Conservation (phyloP, 2,113 vertebrate species). For the Myiozetetes cayanensis region DNA sequence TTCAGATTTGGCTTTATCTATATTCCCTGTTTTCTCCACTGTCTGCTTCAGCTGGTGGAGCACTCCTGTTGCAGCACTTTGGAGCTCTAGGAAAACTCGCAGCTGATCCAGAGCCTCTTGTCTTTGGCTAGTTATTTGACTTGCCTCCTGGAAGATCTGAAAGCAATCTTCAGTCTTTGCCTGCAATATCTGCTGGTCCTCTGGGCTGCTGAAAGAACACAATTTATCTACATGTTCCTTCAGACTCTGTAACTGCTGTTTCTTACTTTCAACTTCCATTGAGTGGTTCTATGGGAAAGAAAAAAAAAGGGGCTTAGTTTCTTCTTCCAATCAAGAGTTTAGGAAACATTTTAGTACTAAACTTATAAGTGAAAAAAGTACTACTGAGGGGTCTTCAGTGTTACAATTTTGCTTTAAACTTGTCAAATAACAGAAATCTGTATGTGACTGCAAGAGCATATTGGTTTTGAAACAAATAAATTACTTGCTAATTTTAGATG, state of each 20-base stretch:
- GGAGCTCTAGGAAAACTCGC: constrained; percentile 75
- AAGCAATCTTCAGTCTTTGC: constrained; percentile 84
- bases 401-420: neutral
- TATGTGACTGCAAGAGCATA: neutral
- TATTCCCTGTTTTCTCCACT: constrained; percentile 81
- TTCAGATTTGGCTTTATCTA: constrained; percentile 82
- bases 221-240: constrained; percentile 76
- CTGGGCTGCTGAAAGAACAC: constrained; percentile 69
- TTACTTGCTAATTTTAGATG: neutral
- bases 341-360: neutral
- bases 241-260: constrained; percentile 69
- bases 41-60: constrained; percentile 78
- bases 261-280: constrained; percentile 73
- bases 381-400: neutral
- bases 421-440: neutral
- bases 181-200: constrained; percentile 81
- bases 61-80: constrained; percentile 17
- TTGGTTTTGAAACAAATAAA: neutral
- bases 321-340: neutral
- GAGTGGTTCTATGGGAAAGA: constrained; percentile 78
- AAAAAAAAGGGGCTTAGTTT: neutral
- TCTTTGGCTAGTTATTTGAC: constrained; percentile 79
- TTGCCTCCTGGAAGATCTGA: constrained; percentile 84
- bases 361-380: neutral
- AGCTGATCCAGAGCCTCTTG: constrained; percentile 77